Base-by-base conservation (phyloP, 1,140 invertebrate genomes). In the Tetraneura akinire region DNA sequence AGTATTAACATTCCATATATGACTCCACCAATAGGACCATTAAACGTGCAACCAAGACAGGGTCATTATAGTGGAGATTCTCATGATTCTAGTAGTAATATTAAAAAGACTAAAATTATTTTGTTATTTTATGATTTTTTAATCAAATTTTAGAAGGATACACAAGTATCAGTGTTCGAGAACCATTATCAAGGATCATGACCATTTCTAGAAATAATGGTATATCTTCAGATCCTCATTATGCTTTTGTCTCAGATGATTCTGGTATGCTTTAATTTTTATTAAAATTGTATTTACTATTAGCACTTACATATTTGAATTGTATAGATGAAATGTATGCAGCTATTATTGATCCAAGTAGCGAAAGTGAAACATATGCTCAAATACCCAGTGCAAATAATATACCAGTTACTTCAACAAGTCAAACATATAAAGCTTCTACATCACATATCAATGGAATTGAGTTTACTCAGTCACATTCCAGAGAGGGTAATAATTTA, bases 1-100 rank as follows among this genome's bases (percentile, higher is more conserved):
- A 94, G 91, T 87, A 92, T 93, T 85, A 93, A 95, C 84, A 87
- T 95, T 84, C 94, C 93, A 9, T 95, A 95, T 83, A 95, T 95
- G 90, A 95, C 93, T 49, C 93, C 93, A 76, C 93, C 93, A 0
- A 88, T 92, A 60, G 74, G 37, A 18, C 32, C 80, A 14, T 80
- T 82, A 64, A 82, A 83, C 87, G 85, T 86, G 55, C 74, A 78
- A 21, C 84, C 86, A 29, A 85, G 86, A 37, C 85, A 85, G 57
- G 84, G 84, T 32, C 90, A 93, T 85, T 95, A 94, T 83, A 94
- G 92, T 84, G 93, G 93, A 0, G 93, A 95, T 86, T 94, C 92
- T 6, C 93, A 94, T 81, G 93, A 94, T 86, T 94, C 91, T 16
- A 90, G 91, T 60, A 93, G 92, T 93, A 86, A 80, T 81, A 47